Evolutionary conservation across 2,113 vertebrate species (phyloP).

Genomic region (Hippoglossus stenolepis): DNA sequence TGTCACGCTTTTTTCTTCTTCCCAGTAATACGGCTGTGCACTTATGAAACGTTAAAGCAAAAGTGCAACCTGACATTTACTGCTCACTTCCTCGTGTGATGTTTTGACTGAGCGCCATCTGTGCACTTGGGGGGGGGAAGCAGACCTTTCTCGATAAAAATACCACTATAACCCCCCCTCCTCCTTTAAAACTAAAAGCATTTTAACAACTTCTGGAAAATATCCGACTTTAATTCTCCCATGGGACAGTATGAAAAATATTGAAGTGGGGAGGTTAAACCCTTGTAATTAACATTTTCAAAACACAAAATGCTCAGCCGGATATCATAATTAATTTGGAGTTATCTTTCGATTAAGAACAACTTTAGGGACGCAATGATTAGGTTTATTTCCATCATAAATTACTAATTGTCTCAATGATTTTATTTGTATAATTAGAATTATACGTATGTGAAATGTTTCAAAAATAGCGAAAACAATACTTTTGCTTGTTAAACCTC

Average conservation of each 20-base stretch:
- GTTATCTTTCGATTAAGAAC: neutral
- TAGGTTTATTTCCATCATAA: neutral
- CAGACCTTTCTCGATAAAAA: slow-evolving; percentile 4
- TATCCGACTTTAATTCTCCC: slow-evolving; percentile 3
- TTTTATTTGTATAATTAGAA: neutral
- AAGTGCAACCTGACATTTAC: slow-evolving; percentile 60
- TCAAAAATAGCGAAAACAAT: too few relatives aligned
- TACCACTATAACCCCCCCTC: neutral
- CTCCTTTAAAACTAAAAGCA: slow-evolving; percentile 10
- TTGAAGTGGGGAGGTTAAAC: neutral
- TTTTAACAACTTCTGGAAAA: neutral
- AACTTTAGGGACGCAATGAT: too few relatives aligned
- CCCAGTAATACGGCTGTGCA: slow-evolving; percentile 7
- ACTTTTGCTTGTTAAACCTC: too few relatives aligned
- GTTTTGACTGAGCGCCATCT: slow-evolving; percentile 29
- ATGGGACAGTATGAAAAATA: neutral
- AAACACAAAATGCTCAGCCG: too few relatives aligned
- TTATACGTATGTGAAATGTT: neutral
- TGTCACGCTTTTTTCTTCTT: slow-evolving; percentile 1
- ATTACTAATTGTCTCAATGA: neutral
- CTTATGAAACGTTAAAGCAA: slow-evolving; percentile 48
- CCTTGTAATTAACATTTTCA: neutral
- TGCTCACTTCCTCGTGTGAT: slow-evolving; percentile 22
- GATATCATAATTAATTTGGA: neutral
- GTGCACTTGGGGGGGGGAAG: slow-evolving; percentile 34